These are phyloP conservation scores for Cryptophagus acutangulus DNA, from an alignment of 2,888 invertebrate species.

Conservation along the genomic window DNA sequence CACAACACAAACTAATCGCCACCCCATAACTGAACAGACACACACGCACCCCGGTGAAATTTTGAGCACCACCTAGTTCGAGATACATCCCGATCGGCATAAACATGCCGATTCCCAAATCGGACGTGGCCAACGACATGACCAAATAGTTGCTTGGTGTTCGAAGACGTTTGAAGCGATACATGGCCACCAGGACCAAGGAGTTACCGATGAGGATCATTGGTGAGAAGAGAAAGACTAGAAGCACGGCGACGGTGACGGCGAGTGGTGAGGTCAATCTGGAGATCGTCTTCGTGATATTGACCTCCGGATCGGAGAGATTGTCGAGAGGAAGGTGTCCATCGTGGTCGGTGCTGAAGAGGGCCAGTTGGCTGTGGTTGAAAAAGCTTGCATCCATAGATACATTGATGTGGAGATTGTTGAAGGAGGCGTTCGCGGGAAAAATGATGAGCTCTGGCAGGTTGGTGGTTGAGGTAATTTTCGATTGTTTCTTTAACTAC, in stretches of 20 bases:
- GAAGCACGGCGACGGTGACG: conserved; percentile 49
- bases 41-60: conserved; percentile 46
- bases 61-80: conserved; percentile 51
- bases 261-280: conserved; percentile 46
- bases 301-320: conserved; percentile 38
- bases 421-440: neutral
- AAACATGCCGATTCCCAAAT: conserved; percentile 56
- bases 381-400: conserved; percentile 39
- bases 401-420: conserved; percentile 31
- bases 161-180: conserved; percentile 56
- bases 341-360: conserved; percentile 33
- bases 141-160: conserved; percentile 60
- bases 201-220: conserved; percentile 58
- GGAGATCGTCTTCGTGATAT: conserved; percentile 39
- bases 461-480: conserved; percentile 1
- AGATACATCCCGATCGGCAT: conserved; percentile 57
- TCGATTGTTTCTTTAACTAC: no score
- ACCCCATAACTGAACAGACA: conserved; percentile 57
- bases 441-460: neutral
- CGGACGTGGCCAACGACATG: conserved; percentile 57
- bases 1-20: conserved; percentile 55
- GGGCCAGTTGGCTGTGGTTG: conserved; percentile 39
- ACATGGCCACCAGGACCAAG: conserved; percentile 56
- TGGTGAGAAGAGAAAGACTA: conserved; percentile 53
- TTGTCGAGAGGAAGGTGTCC: conserved; percentile 35